These are phyloP conservation scores for Limnephilus marmoratus DNA, from an alignment of 2,888 invertebrate species.

Conservation along the genomic window DNA sequence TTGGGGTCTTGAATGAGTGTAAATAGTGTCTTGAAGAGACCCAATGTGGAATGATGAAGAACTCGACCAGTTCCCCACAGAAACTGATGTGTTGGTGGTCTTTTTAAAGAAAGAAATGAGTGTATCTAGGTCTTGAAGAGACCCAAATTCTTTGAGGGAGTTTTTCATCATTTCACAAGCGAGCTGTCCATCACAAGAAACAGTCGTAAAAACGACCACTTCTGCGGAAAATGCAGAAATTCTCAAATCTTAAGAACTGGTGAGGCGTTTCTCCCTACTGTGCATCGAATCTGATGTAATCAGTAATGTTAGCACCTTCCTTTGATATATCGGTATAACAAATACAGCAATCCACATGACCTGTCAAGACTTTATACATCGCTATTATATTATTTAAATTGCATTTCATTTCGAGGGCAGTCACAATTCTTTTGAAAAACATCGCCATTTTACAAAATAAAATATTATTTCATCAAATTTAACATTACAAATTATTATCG, in stretches of 20 bases:
- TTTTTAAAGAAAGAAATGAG: too few species aligned
- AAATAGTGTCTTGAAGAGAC: too few species aligned
- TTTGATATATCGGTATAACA: background rate
- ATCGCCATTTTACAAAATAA: background rate
- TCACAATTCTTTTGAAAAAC: background rate
- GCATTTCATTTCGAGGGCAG: background rate
- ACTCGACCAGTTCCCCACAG: background rate
- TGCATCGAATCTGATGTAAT: background rate
- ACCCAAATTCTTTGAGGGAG: too few species aligned
- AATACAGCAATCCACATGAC: background rate
- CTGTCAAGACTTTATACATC: background rate
- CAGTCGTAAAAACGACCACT: too few species aligned
- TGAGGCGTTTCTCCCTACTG: background rate
- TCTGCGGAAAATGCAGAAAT: background rate
- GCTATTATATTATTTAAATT: background rate
- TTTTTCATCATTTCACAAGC: too few species aligned
- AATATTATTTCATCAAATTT: background rate
- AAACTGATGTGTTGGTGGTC: too few species aligned
- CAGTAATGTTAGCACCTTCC: background rate
- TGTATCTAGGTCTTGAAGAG: too few species aligned
- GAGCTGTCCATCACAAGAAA: background rate
- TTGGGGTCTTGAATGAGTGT: too few species aligned
- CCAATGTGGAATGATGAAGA: too few species aligned
- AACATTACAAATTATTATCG: too few species aligned
- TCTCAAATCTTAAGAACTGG: background rate